Evolutionary conservation across 2,113 vertebrate species (phyloP).

Genomic region (Rhinoptilus africanus): DNA sequence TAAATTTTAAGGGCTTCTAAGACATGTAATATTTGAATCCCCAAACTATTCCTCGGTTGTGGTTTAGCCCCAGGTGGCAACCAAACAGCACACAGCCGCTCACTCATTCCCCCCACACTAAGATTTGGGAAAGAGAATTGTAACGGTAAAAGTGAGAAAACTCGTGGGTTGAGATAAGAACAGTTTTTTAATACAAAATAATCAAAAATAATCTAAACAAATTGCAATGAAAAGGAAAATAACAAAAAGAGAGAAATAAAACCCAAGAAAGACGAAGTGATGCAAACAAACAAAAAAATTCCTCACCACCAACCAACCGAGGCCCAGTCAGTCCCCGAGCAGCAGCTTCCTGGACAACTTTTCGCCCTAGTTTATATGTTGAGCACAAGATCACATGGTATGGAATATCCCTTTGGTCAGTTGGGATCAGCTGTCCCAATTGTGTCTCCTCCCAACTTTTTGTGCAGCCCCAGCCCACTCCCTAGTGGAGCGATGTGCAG

Average conservation of each 20-base stretch:
- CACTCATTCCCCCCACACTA: background rate
- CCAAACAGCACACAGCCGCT: background rate
- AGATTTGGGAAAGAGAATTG: background rate
- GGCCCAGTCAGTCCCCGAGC: background rate
- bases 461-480: background rate
- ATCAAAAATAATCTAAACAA: background rate
- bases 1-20: background rate
- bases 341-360: background rate
- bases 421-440: background rate
- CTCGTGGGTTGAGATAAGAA: background rate
- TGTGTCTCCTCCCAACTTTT: background rate
- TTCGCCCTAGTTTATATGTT: background rate
- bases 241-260: background rate
- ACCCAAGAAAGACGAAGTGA: background rate
- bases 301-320: background rate
- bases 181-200: background rate
- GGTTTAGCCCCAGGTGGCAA: background rate
- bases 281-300: background rate
- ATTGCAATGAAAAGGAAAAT: background rate
- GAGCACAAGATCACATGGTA: background rate
- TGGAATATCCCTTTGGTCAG: background rate
- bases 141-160: background rate
- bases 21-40: background rate
- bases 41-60: background rate
- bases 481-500: background rate